Evolutionary conservation across 2,113 vertebrate species (phyloP), one percentile per base, ranked within the genome.

Genomic region (Poeciliopsis prolifica): DNA sequence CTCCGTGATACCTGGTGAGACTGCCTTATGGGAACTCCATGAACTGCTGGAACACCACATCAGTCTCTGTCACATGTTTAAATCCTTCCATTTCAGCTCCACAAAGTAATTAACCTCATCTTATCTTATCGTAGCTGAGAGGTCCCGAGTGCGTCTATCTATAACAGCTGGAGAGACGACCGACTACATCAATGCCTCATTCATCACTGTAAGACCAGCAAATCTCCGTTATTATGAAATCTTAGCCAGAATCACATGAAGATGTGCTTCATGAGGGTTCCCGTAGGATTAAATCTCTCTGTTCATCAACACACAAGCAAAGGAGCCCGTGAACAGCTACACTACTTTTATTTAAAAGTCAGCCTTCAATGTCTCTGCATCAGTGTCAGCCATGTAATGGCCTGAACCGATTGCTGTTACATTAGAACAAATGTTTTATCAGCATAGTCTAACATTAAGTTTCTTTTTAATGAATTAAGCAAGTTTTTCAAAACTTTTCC

Each of bases 181-280:
- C 2, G 97, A 98, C 87, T 98, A 97, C 90, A 97, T 98, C 65
- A 98, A 98, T 72, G 97, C 97, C 24, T 98, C 97, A 8, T 97
- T 96, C 67, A 87, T 97, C 62, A 89, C 96, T 90, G 97, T 98
- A 93, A 95, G 95, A 77, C 17, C 65, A 40, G 37, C 10, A 3
- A 58, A n/a, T 58, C 51, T 58, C 51, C 13, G 0, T 15, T 42
- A 3, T 14, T 15, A 42, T 14, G 4, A 15, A 42, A 15, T 42
- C 40, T 42, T 42, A 58, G 22, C 24, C 51, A 58, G 51, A 58
- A 6, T 58, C 51, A 11, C 3, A 58, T 11, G 24, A 58, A 24
- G 5, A 22, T 54, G 51, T 7, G 4, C 5, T 42, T 44, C 12
- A 15, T 48, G 44, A 48, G 4, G 42, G 13, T 44, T 44, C 42